Percentiles rank a stretch among this genome's conserved stretches.
phyloP scores from a whole-genome alignment of 2,888 invertebrate genomes.

The Metellina segmentata region DNA sequence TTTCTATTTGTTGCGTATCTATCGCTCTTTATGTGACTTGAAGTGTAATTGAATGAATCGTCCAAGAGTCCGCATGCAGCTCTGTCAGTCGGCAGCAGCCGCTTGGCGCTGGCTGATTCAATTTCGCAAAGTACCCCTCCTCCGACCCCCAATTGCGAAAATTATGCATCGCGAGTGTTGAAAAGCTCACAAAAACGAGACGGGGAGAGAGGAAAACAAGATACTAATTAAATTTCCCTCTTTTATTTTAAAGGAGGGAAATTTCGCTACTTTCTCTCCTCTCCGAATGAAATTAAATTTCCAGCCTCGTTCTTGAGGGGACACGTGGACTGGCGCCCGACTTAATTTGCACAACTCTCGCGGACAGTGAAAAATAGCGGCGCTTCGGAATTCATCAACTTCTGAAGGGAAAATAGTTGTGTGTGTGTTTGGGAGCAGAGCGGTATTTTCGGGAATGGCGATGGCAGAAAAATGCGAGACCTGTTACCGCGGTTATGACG shows the following conservation, averaged over 20 bases:
- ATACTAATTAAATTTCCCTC: conserved; percentile 42
- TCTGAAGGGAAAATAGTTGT: background rate
- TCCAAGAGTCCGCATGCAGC: too few species aligned
- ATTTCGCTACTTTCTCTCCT: conserved; percentile 23
- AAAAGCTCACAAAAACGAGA: background rate
- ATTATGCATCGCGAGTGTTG: background rate
- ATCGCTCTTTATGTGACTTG: too few species aligned
- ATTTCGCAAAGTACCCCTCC: background rate
- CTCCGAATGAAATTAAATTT: conserved; percentile 40
- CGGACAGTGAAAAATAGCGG: conserved; percentile 36
- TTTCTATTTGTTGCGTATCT: too few species aligned
- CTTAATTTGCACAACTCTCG: conserved; percentile 34
- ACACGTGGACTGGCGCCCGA: background rate
- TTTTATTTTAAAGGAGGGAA: background rate
- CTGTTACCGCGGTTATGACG: too few species aligned
- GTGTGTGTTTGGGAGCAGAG: too few species aligned
- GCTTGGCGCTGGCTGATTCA: background rate
- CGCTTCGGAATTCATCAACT: conserved; percentile 30
- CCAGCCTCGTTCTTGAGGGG: background rate
- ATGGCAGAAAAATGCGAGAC: background rate
- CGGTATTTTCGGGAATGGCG: background rate
- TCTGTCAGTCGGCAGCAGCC: too few species aligned
- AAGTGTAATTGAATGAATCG: too few species aligned
- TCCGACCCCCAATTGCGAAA: background rate
- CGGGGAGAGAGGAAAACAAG: background rate